Percentiles rank a stretch among this genome's conserved stretches.
phyloP scores from a whole-genome alignment of 2,113 vertebrate genomes.

The Eudyptes chrysolophus region DNA sequence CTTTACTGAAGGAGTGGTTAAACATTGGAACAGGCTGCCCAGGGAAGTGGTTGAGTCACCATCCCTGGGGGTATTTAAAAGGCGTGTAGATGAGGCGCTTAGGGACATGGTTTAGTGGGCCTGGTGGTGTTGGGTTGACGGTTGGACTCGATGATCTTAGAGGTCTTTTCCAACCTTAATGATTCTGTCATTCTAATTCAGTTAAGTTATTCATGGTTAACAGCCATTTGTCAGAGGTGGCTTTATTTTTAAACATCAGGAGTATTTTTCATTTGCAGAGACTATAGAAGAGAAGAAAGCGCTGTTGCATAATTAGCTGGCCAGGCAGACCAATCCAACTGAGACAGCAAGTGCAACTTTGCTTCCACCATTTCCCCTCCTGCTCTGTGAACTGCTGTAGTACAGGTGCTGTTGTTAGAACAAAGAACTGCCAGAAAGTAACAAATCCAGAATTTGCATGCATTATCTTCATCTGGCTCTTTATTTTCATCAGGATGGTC shows the following conservation, averaged over 20 bases:
- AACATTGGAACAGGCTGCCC: no score
- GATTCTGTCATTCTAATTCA: no score
- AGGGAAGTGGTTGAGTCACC: no score
- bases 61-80: no score
- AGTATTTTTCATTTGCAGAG: neutral
- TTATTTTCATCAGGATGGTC: neutral
- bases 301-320: slow-evolving; percentile 31
- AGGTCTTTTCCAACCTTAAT: no score
- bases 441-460: slow-evolving; percentile 14
- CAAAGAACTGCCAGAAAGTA: slow-evolving; percentile 44
- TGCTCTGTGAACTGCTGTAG: neutral
- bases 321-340: slow-evolving; percentile 25
- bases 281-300: slow-evolving; percentile 25
- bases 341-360: neutral
- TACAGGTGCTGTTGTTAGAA: slow-evolving; percentile 19
- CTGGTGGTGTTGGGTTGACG: no score
- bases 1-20: no score
- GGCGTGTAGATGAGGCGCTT: no score
- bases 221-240: neutral
- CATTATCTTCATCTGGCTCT: neutral
- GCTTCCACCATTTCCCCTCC: neutral
- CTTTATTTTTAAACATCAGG: neutral
- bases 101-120: no score
- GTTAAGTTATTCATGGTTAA: neutral
- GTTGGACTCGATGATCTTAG: no score